Evolutionary conservation across 2,888 invertebrate species (phyloP).

Genomic region (Platycnemis pennipes): DNA sequence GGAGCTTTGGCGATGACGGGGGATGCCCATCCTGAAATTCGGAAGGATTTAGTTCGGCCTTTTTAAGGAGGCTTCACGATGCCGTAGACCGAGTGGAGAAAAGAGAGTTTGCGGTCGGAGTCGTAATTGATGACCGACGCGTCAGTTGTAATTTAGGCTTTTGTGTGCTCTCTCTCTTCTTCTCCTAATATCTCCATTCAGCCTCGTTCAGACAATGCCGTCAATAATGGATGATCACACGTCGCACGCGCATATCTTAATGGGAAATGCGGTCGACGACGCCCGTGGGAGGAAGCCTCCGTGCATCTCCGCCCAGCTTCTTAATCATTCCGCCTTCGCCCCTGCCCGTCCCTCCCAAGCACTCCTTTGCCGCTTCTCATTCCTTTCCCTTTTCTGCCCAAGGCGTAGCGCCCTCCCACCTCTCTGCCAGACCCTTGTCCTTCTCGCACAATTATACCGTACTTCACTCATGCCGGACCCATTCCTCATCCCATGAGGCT

Average conservation of each 20-base stretch:
- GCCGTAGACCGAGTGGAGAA: neutral
- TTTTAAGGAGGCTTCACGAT: neutral
- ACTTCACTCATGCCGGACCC: neutral
- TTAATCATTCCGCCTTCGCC: slow-evolving; percentile 11
- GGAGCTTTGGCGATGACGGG: neutral
- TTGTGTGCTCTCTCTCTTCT: neutral
- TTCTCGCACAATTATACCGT: neutral
- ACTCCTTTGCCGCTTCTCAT: neutral
- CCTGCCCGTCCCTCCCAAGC: too few species aligned
- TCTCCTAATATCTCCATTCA: slow-evolving; percentile 25
- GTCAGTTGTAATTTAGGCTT: slow-evolving; percentile 39
- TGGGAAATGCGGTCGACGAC: neutral
- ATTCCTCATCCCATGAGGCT: neutral
- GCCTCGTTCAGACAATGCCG: slow-evolving; percentile 39
- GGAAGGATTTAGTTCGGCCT: neutral
- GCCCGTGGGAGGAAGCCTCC: neutral
- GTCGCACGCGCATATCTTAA: slow-evolving; percentile 18
- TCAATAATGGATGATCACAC: slow-evolving; percentile 29
- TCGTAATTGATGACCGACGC: slow-evolving; percentile 19
- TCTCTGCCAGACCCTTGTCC: neutral
- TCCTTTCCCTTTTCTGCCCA: neutral
- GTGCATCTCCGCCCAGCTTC: slow-evolving; percentile 28
- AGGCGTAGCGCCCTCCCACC: neutral
- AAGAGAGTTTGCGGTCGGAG: neutral
- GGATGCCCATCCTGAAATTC: neutral